Conservation (phyloP, 1,140 invertebrate species). For the Zophobas morio region DNA sequence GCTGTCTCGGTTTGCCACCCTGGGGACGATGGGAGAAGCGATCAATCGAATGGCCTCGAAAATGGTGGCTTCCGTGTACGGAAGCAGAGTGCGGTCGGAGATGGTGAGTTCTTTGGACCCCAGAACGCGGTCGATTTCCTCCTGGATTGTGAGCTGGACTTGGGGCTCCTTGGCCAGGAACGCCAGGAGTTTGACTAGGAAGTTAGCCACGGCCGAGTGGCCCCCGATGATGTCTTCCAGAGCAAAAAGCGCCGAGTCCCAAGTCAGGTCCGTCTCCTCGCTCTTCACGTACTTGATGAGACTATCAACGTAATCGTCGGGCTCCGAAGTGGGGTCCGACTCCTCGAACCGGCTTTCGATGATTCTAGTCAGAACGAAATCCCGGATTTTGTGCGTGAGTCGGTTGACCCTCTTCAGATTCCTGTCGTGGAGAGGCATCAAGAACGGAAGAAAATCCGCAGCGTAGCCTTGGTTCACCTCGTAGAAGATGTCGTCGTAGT, state of each 20-base stretch:
- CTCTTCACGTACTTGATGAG: constrained; percentile 75
- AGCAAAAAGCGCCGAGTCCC: constrained; percentile 81
- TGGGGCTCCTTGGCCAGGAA: constrained; percentile 68
- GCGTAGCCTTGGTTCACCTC: constrained; percentile 92
- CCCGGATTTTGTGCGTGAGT: constrained; percentile 78
- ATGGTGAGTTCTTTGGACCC: constrained; percentile 56
- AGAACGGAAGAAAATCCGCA: constrained; percentile 87
- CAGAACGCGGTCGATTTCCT: constrained; percentile 76
- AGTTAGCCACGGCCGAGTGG: constrained; percentile 88
- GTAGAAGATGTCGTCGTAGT: constrained; percentile 90
- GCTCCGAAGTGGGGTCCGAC: constrained; percentile 70
- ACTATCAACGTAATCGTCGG: constrained; percentile 82
- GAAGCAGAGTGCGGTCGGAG: constrained; percentile 75
- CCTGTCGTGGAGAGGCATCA: constrained; percentile 79
- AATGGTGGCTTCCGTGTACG: constrained; percentile 87
- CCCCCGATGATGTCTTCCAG: constrained; percentile 90
- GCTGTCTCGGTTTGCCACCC: constrained; percentile 85
- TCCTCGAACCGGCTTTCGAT: constrained; percentile 73
- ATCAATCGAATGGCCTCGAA: constrained; percentile 84
- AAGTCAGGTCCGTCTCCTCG: constrained; percentile 71
- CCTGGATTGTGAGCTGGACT: constrained; percentile 77
- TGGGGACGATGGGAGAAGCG: constrained; percentile 91
- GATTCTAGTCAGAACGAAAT: constrained; percentile 81
- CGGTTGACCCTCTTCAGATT: constrained; percentile 77
- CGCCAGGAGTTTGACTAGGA: constrained; percentile 75